Percentiles rank a stretch among this genome's conserved stretches.
Evolutionary conservation across 2,113 vertebrate genomes (phyloP).

Genomic region (Pardalotus punctatus): DNA sequence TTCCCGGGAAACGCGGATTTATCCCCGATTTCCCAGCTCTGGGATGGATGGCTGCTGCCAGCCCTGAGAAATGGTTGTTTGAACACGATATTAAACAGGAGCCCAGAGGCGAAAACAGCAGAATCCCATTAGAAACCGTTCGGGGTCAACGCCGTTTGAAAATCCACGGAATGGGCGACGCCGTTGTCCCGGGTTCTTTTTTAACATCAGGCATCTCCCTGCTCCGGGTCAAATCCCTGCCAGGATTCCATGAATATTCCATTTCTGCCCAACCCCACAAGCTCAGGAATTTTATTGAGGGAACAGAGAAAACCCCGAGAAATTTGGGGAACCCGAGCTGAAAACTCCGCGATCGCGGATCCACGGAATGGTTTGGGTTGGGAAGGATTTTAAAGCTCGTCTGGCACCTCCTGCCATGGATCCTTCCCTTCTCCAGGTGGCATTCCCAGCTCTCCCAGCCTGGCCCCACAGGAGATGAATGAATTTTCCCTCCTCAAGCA

Average conservation of each 20-base stretch:
- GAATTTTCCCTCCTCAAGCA: neutral
- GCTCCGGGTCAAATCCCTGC: neutral
- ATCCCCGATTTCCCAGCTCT: neutral
- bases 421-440: neutral
- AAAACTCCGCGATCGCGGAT: too few species aligned
- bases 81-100: neutral
- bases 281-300: neutral
- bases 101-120: neutral
- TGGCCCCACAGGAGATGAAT: neutral
- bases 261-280: neutral
- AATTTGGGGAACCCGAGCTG: accelerated
- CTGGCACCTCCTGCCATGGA: too few species aligned
- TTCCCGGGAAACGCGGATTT: too few species aligned
- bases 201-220: neutral
- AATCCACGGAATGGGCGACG: neutral
- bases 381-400: too few species aligned
- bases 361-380: too few species aligned
- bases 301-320: neutral
- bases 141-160: neutral
- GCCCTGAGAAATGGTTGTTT: neutral
- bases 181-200: neutral
- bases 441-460: neutral
- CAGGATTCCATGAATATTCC: neutral
- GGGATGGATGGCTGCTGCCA: neutral
- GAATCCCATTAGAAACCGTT: neutral